phyloP scores from a whole-genome alignment of 2,113 vertebrate genomes.

The Chrysochloris asiatica region DNA sequence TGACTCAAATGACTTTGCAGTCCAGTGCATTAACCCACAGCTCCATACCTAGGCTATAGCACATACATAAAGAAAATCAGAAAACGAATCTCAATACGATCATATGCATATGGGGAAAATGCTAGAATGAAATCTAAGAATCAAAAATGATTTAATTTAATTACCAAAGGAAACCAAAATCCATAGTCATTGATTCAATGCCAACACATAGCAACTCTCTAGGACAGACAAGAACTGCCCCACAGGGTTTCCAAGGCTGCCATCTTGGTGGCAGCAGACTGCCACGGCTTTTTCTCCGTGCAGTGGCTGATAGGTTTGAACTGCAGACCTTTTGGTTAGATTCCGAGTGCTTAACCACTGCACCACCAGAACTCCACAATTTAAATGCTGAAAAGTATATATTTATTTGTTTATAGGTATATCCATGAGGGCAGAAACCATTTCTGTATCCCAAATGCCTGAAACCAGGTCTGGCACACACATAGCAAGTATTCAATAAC shows the following conservation, averaged over 20 bases:
- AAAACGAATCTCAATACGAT: neutral
- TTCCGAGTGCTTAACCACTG: neutral
- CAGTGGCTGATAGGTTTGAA: neutral
- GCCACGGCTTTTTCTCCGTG: neutral
- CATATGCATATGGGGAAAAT: neutral
- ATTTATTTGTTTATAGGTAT: neutral
- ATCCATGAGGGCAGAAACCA: neutral
- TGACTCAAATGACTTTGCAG: too few relatives aligned
- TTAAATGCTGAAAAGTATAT: neutral
- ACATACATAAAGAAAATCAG: neutral
- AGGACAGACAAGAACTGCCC: neutral
- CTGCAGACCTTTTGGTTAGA: neutral
- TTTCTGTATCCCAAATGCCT: neutral
- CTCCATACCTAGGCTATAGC: too few relatives aligned
- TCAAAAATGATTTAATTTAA: neutral
- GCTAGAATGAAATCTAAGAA: neutral
- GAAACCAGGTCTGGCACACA: neutral
- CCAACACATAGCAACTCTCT: neutral
- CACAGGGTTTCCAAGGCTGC: neutral
- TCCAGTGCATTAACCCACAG: too few relatives aligned
- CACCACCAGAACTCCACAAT: neutral
- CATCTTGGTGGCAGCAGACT: neutral
- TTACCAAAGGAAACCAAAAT: neutral
- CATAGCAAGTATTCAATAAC: neutral
- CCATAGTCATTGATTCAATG: neutral